These are phyloP conservation scores for Aramus guarauna DNA, from an alignment of 2,113 vertebrate species.

Conservation along the genomic window DNA sequence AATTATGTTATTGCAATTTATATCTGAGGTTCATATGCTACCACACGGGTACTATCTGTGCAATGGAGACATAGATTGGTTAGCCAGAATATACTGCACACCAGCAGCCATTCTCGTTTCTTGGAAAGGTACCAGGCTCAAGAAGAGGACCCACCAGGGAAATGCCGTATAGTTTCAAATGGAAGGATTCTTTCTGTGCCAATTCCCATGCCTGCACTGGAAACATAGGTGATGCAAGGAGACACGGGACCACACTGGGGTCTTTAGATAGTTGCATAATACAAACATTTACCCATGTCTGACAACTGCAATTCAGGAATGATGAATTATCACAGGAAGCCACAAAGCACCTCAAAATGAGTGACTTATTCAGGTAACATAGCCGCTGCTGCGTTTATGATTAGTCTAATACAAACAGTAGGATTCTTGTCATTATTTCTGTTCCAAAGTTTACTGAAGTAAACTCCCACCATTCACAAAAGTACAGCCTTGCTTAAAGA, in stretches of 20 bases:
- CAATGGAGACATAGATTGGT: neutral
- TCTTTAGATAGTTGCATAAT: neutral
- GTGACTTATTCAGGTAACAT: neutral
- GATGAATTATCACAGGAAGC: neutral
- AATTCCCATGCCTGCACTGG: neutral
- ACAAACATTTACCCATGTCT: neutral
- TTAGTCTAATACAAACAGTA: neutral
- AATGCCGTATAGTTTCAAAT: neutral
- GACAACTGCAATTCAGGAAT: neutral
- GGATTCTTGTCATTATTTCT: neutral
- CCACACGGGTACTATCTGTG: neutral
- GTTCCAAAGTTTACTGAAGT: neutral
- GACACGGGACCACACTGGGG: accelerated
- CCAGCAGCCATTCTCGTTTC: neutral
- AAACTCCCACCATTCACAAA: neutral
- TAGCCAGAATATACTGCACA: neutral
- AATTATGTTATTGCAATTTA: neutral
- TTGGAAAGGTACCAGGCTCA: neutral
- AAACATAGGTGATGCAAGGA: neutral
- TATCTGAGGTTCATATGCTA: neutral
- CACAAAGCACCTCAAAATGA: neutral
- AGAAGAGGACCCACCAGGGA: neutral
- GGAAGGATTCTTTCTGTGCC: neutral
- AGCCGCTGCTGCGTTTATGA: neutral
- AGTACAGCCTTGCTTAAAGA: neutral